A percentile compares a stretch with the other conserved stretches of the same genome.
These are phyloP conservation scores for Clarias macrocephalus DNA, from an alignment of 2,113 vertebrate genomes.

Conservation along the genomic window DNA sequence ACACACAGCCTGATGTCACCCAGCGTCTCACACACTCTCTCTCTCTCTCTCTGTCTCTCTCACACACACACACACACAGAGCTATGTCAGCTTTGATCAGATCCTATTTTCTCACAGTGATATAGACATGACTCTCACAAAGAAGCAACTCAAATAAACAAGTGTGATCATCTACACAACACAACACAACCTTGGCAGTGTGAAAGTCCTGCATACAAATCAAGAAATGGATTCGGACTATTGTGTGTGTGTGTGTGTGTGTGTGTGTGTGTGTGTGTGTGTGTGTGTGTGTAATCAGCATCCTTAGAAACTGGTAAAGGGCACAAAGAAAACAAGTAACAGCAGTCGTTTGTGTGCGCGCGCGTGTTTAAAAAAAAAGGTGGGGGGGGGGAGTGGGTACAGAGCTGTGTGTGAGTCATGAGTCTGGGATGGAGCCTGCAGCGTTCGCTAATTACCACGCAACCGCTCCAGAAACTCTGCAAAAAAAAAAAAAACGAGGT, in stretches of 20 bases:
- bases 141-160: slow-evolving; percentile 5
- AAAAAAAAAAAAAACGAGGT: slow-evolving; percentile 4
- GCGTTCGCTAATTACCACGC: slow-evolving; percentile 35
- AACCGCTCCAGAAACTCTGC: slow-evolving; percentile 12
- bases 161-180: neutral
- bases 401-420: slow-evolving; percentile 15
- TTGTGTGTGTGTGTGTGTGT: neutral
- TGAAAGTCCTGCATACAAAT: neutral
- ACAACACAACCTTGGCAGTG: neutral
- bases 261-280: neutral
- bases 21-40: neutral
- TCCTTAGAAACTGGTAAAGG: neutral
- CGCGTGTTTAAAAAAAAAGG: too few relatives aligned
- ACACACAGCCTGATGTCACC: neutral
- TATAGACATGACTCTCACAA: slow-evolving; percentile 1
- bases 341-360: neutral
- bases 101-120: neutral
- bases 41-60: too few relatives aligned
- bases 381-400: neutral
- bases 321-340: neutral
- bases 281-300: neutral
- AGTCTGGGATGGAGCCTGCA: slow-evolving; percentile 21
- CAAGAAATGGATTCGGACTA: neutral
- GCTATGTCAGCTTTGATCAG: slow-evolving; percentile 30
- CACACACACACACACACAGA: neutral